Evolutionary conservation across 2,113 vertebrate species (phyloP), one percentile per base, ranked within the genome.

Genomic region (Apodemus speciosus): DNA sequence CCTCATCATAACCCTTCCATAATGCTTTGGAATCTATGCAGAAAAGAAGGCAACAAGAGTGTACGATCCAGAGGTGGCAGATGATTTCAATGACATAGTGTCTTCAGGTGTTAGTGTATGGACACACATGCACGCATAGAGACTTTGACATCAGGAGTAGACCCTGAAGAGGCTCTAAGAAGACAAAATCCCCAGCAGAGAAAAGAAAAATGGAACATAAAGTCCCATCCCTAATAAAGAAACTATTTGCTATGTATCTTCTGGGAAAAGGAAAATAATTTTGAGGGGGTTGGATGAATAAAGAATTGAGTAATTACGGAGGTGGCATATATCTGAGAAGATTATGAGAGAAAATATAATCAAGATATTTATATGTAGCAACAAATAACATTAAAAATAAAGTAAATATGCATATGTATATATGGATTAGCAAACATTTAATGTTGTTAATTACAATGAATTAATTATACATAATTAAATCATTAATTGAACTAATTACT

Each of bases 381-480:
- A 86, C 1, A 46, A 46, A 66, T 15, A 81, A 53, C 21, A 40
- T 58, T 81, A 40, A 40, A 66, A 32, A 23, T 23, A 53, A 80
- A 32, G 16, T 23, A 53, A 88, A 27, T 51, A 76, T 35, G 2
- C 43, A 51, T 58, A 43, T 11, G n/a, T 8, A 43, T 87, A 1
- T 71, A 40, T 71, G 0, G 14, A 49, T 51, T 60, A 71, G 15
- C 23, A 60, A 53, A 53, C 11, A 72, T 64, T 93, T 66, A 68
- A 16, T 83, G 43, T 21, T 56, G 4, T 43, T 90, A 53, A 23
- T 88, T 72, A 25, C 13, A 89, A 38, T 0, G 46, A 92, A 93
- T 73, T 14, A 89, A 92, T 1, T 64, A 76, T 71, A 83, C 81
- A 71, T 89, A 83, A 71, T 35, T 53, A 79, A 73, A 71, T 91